Evolutionary conservation across 2,113 vertebrate species (phyloP).

Genomic region (Vombatus ursinus): DNA sequence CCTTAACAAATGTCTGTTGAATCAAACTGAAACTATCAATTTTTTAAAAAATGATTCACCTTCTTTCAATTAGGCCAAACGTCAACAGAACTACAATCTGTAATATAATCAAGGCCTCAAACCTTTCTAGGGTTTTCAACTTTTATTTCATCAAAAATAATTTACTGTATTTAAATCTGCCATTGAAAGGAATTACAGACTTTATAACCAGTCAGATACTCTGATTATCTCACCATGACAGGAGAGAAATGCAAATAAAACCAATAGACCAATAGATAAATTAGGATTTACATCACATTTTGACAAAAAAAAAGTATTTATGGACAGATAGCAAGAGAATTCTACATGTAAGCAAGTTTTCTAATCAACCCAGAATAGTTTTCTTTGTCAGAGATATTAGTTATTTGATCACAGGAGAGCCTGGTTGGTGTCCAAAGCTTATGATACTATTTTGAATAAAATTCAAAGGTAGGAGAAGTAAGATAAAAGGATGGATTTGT

Average conservation of each 20-base stretch:
- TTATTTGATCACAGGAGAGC: too few relatives aligned
- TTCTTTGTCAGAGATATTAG: too few relatives aligned
- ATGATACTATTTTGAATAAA: too few relatives aligned
- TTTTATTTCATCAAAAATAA: not conserved
- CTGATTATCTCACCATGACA: not conserved
- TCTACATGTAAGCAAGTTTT: not conserved
- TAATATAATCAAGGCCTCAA: not conserved
- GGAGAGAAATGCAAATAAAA: not conserved
- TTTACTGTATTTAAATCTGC: not conserved
- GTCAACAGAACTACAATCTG: not conserved
- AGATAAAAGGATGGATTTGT: too few relatives aligned
- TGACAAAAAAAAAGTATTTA: not conserved
- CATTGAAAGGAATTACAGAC: not conserved
- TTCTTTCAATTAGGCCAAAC: not conserved
- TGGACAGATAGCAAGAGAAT: not conserved
- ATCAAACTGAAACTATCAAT: too few relatives aligned
- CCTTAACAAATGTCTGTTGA: not conserved
- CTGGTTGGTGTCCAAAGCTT: too few relatives aligned
- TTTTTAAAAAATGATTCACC: not conserved
- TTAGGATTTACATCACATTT: not conserved
- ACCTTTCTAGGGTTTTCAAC: not conserved
- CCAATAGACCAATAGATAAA: not conserved
- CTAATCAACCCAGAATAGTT: not conserved
- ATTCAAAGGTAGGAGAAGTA: too few relatives aligned
- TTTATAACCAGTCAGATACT: not conserved